These are phyloP conservation scores for Pachliopta kotzebuea DNA, from an alignment of 2,888 invertebrate genomes.

Conservation along the genomic window DNA sequence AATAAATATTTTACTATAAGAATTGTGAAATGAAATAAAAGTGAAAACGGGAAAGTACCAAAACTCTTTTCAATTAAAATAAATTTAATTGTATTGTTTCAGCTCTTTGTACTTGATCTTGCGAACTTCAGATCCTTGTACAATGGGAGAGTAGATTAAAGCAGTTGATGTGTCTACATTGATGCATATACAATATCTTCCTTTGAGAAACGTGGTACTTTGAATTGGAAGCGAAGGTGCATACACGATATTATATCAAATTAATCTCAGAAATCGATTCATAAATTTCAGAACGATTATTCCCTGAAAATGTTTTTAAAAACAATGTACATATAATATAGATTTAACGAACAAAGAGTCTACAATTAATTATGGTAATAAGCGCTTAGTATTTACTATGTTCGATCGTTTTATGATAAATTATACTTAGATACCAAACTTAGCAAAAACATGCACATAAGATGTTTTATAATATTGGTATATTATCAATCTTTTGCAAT, in stretches of 20 bases:
- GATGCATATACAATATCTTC: neutral
- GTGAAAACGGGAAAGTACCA: no score
- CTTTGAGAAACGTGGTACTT: neutral
- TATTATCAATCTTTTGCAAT: no score
- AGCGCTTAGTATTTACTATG: no score
- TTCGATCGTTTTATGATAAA: no score
- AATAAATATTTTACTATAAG: no score
- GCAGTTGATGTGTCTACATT: neutral
- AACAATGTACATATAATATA: neutral
- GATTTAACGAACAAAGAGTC: neutral
- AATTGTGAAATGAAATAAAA: no score
- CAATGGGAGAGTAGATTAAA: neutral
- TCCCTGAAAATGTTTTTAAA: neutral
- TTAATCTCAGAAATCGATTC: neutral
- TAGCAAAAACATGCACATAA: neutral
- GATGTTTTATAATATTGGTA: no score
- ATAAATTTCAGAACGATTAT: neutral
- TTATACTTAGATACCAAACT: neutral
- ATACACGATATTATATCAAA: constrained; percentile 1
- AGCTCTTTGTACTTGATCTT: no score
- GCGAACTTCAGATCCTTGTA: neutral
- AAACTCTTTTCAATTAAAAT: no score
- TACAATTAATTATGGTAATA: neutral
- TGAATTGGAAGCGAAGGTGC: neutral
- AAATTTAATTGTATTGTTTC: no score